phyloP scores from a whole-genome alignment of 2,888 invertebrate genomes.

The Philhelius pedissequus region DNA sequence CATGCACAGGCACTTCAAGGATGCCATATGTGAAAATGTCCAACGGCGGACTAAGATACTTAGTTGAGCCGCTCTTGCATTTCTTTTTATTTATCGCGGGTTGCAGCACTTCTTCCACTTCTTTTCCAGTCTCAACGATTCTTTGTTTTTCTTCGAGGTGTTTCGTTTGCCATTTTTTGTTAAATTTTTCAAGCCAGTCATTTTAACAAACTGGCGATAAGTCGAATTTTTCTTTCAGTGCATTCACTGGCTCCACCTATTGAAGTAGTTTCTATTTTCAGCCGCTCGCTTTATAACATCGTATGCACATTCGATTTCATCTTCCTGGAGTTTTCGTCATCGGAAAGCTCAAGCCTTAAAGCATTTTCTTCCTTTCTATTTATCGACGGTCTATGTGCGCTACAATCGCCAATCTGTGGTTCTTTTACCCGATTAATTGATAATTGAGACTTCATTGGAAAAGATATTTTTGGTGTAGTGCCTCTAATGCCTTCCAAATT shows the following conservation, averaged over 20 bases:
- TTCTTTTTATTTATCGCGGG: slow-evolving; percentile 79
- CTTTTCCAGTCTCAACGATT: slow-evolving; percentile 79
- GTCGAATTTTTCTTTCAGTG: slow-evolving; percentile 81
- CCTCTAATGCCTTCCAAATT: slow-evolving; percentile 67
- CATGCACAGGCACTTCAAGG: slow-evolving; percentile 94
- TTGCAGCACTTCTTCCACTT: slow-evolving; percentile 73
- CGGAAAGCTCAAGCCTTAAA: slow-evolving; percentile 60
- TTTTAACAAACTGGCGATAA: slow-evolving; percentile 79
- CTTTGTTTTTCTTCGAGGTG: slow-evolving; percentile 77
- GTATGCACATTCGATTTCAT: slow-evolving; percentile 45
- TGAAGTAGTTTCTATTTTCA: slow-evolving; percentile 74
- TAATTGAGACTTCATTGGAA: slow-evolving; percentile 27
- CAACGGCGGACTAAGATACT: slow-evolving; percentile 85
- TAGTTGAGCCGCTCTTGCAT: slow-evolving; percentile 78
- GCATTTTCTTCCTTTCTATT: slow-evolving; percentile 45
- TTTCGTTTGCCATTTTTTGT: slow-evolving; percentile 79
- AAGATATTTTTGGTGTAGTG: slow-evolving; percentile 23
- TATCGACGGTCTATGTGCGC: not conserved
- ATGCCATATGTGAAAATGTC: slow-evolving; percentile 95
- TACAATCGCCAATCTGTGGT: slow-evolving; percentile 16
- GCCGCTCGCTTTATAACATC: slow-evolving; percentile 55
- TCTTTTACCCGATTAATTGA: slow-evolving; percentile 45
- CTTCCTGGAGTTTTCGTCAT: slow-evolving; percentile 70
- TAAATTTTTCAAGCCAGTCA: slow-evolving; percentile 81
- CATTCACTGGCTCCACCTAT: slow-evolving; percentile 79